Percentiles rank a stretch among this genome's conserved stretches.
These are phyloP conservation scores for Tragelaphus strepsiceros DNA, from an alignment of 2,113 vertebrate genomes.

Conservation along the genomic window DNA sequence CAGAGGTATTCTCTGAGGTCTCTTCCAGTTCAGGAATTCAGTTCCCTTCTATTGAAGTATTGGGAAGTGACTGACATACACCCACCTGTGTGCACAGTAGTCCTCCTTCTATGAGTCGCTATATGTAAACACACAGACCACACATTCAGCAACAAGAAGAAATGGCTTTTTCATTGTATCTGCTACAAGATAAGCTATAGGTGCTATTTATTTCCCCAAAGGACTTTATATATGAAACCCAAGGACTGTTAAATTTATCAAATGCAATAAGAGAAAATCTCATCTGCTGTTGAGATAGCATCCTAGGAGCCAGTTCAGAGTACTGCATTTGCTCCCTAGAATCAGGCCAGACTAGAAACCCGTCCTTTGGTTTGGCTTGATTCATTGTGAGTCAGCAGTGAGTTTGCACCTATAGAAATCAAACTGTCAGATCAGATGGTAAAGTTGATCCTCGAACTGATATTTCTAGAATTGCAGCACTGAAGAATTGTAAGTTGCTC, in stretches of 20 bases:
- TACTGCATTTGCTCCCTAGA: not conserved
- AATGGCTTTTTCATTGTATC: not conserved
- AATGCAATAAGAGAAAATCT: constrained; percentile 5
- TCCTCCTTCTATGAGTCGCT: not conserved
- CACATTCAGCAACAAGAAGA: not conserved
- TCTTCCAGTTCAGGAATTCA: not conserved
- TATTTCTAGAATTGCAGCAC: not conserved
- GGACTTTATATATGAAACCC: constrained; percentile 13
- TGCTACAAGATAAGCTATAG: not conserved
- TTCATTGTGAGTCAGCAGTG: not conserved
- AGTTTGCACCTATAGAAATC: constrained; percentile 14
- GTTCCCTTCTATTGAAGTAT: not conserved
- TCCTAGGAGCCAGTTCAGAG: not conserved
- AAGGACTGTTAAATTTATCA: constrained; percentile 28
- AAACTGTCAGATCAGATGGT: not conserved
- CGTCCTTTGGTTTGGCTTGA: not conserved
- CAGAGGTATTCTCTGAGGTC: not conserved
- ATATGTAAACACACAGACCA: not conserved
- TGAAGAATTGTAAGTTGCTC: not conserved
- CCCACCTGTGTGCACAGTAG: not conserved
- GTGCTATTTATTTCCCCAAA: constrained; percentile 19
- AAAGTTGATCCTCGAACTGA: not conserved
- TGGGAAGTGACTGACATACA: not conserved
- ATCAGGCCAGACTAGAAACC: not conserved
- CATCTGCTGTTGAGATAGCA: not conserved